Evolutionary conservation across 2,797 vertebrate species (phyloP), one percentile per base, ranked within the genome.

Genomic region (Diplodus puntazzo): DNA sequence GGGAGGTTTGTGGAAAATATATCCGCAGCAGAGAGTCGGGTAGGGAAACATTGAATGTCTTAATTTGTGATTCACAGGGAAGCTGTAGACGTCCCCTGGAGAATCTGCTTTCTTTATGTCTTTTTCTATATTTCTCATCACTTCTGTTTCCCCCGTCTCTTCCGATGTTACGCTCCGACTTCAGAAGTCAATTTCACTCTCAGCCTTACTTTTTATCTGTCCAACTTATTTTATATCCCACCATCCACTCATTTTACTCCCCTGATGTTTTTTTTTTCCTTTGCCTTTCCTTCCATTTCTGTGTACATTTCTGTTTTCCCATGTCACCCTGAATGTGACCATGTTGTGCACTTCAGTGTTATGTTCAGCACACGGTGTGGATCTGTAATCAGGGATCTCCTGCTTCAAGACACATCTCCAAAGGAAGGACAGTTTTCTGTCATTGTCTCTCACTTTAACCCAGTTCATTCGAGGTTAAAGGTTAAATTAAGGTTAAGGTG

Each of bases 161-260:
- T 77, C 70, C 67, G 42, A 46, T 92, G 82, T 85, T 88, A 69
- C 53, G 55, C 73, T 88, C 75, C 71, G 67, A 58, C 73, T 86
- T 87, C 90, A 87, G 61, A 86, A 88, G 84, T 91, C 90, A 90
- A 80, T 92, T 92, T 92, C 86, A 82, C 73, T 84, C 63, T 69
- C 81, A 73, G 84, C 80, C 87, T 91, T 88, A 83, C 73, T 85
- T 90, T 92, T 87, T 88, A 89, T 92, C 83, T 82, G 81, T 87
- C 77, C 84, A 74, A 62, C 78, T 69, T 74, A 58, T 92, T 92
- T 89, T 79, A 88, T 91, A 72, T 87, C 62, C 68, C 73, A 78
- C 82, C 63, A 57, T 88, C 58, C 83, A 71, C 68, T 80, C 80
- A 66, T 89, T 85, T 79, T 59, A 64, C 42, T 66, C 62, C 64